phyloP scores from a whole-genome alignment of 1,140 invertebrate species.

The Grapholita molesta region DNA sequence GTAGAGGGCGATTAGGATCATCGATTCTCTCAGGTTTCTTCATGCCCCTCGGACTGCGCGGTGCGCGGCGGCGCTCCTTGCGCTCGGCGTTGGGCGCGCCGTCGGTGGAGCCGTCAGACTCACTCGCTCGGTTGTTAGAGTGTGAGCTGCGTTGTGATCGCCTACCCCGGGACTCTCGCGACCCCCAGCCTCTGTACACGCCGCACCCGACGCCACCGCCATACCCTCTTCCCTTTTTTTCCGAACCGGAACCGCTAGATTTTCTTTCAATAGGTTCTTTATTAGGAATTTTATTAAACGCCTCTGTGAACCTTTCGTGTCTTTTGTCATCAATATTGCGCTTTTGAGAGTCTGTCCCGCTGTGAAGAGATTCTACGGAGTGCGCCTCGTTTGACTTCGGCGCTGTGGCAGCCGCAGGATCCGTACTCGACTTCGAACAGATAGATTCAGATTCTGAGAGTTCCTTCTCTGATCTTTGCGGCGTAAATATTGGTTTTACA shows the following conservation, averaged over 20 bases:
- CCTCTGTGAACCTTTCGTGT: conserved; percentile 56
- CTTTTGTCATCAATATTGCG: conserved; percentile 55
- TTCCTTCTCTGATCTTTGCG: conserved; percentile 60
- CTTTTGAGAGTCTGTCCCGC: conserved; percentile 41
- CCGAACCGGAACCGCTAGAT: conserved; percentile 74
- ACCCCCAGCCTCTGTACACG: conserved; percentile 68
- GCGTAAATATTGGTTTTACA: conserved; percentile 39
- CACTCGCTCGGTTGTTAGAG: conserved; percentile 71
- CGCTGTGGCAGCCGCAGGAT: conserved; percentile 36
- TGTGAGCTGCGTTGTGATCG: conserved; percentile 65
- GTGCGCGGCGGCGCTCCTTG: conserved; percentile 61
- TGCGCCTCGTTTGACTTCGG: conserved; percentile 42
- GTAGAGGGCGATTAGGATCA: conserved; percentile 35
- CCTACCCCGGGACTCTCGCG: conserved; percentile 61
- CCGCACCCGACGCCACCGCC: conserved; percentile 57
- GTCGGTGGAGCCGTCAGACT: conserved; percentile 68
- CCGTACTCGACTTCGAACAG: conserved; percentile 54
- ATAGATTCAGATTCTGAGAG: conserved; percentile 60
- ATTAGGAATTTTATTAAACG: conserved; percentile 50
- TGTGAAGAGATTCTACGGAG: conserved; percentile 45
- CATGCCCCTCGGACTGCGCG: conserved; percentile 57
- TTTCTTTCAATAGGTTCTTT: conserved; percentile 74
- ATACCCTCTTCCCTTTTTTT: conserved; percentile 71
- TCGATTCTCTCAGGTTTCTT: conserved; percentile 61
- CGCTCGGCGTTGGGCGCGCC: conserved; percentile 58